Conservation (phyloP, 2,888 invertebrate genomes). For the Nemotelus pantherinus region DNA sequence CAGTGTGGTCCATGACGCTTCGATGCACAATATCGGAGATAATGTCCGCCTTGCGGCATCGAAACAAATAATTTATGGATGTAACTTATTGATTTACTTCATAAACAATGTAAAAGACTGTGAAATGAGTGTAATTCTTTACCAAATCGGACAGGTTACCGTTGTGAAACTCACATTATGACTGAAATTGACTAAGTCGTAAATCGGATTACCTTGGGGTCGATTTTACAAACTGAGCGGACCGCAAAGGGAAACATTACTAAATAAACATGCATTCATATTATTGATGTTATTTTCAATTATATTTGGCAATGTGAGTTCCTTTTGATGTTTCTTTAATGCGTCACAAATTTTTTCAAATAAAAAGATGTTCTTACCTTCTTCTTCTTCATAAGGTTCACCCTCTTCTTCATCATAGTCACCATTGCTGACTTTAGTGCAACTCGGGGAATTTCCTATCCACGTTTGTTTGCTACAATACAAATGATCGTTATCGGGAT, state of each 20-base stretch:
- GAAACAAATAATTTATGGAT: slow-evolving; percentile 4
- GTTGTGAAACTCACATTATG: no score
- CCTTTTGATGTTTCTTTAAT: no score
- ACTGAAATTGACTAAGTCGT: no score
- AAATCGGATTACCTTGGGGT: no score
- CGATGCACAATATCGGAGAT: neutral
- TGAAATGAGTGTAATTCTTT: no score
- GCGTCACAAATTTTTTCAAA: no score
- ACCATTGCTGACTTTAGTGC: slow-evolving; percentile 56
- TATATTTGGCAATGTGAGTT: no score
- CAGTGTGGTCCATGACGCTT: neutral
- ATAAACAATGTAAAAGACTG: neutral
- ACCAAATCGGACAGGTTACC: no score
- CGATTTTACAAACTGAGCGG: no score
- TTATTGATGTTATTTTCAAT: no score
- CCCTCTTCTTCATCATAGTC: slow-evolving; percentile 46
- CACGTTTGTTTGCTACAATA: slow-evolving; percentile 70
- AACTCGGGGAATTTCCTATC: slow-evolving; percentile 69
- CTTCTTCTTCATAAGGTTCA: slow-evolving; percentile 20
- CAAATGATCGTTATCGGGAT: slow-evolving; percentile 65
- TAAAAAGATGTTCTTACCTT: slow-evolving; percentile 13
- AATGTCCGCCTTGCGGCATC: slow-evolving; percentile 5
- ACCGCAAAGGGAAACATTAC: no score
- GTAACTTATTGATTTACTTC: slow-evolving; percentile 11
- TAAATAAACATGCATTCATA: no score